A percentile compares a stretch with the other conserved stretches of the same genome.
Conservation (phyloP, 2,797 vertebrate species). For the Platalea minor region DNA sequence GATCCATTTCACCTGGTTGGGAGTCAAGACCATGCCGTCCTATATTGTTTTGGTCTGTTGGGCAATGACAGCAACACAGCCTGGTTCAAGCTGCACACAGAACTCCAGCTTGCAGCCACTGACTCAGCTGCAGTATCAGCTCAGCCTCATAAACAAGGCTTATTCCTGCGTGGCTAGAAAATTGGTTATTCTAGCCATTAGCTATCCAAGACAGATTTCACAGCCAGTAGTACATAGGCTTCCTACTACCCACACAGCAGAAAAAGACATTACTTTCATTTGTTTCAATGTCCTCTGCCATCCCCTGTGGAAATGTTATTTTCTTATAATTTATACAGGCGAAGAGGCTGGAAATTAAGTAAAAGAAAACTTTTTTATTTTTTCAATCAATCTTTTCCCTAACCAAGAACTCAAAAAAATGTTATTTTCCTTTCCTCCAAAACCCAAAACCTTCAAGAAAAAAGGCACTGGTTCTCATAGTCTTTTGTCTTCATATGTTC, state of each 20-base stretch:
- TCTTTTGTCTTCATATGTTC: neutral
- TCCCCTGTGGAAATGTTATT: neutral
- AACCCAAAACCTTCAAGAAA: neutral
- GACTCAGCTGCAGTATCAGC: neutral
- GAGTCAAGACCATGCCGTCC: neutral
- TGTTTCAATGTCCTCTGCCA: neutral
- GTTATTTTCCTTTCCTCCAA: neutral
- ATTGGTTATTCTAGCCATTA: slow-evolving; percentile 1
- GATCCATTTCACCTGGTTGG: neutral
- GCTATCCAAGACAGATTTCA: neutral
- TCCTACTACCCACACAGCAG: neutral
- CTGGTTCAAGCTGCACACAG: neutral
- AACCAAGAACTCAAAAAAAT: neutral
- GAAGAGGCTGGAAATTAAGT: neutral
- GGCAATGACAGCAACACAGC: neutral
- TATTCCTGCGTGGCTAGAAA: neutral
- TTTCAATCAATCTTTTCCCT: neutral
- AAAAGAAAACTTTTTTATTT: neutral
- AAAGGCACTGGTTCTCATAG: neutral
- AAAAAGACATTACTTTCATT: neutral
- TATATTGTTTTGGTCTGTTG: neutral
- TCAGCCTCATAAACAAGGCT: neutral
- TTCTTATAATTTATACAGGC: neutral
- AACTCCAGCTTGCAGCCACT: neutral
- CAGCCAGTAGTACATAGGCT: neutral